Conservation (phyloP, 2,113 vertebrate genomes). For the Cathartes aura region DNA sequence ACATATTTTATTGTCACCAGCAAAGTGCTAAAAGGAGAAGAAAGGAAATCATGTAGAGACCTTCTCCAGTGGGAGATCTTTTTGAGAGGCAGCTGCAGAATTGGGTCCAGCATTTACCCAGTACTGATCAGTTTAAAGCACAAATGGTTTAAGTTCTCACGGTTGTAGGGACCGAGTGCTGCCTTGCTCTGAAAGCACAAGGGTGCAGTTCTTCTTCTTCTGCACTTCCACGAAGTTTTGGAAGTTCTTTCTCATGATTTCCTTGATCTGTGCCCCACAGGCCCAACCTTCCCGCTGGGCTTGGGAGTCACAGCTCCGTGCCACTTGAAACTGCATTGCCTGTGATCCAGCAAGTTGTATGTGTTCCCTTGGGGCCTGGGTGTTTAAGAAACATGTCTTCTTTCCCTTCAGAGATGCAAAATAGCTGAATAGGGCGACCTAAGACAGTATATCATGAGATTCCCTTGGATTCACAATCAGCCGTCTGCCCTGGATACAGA, state of each 20-base stretch:
- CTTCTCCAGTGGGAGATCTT: neutral
- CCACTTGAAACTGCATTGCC: neutral
- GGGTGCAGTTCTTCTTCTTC: neutral
- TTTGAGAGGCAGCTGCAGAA: neutral
- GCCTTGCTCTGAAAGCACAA: neutral
- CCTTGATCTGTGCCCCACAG: neutral
- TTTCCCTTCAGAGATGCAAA: neutral
- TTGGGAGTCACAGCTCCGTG: neutral
- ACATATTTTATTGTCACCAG: slow-evolving; percentile 21
- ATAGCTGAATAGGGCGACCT: neutral
- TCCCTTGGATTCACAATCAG: slow-evolving; percentile 56
- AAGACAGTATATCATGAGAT: slow-evolving; percentile 35
- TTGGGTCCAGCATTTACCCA: neutral
- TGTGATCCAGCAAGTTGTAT: neutral
- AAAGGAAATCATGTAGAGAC: slow-evolving; percentile 6
- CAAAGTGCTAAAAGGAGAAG: slow-evolving; percentile 32
- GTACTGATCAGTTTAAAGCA: neutral
- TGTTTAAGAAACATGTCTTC: slow-evolving; percentile 43
- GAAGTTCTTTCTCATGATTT: neutral
- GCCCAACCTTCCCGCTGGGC: neutral
- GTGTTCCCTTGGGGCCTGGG: neutral
- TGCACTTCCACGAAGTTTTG: neutral
- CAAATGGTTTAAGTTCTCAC: neutral
- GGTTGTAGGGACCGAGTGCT: neutral
- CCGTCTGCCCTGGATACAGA: slow-evolving; percentile 71